phyloP scores from a whole-genome alignment of 2,113 vertebrate genomes.

The Nerophis ophidion region DNA sequence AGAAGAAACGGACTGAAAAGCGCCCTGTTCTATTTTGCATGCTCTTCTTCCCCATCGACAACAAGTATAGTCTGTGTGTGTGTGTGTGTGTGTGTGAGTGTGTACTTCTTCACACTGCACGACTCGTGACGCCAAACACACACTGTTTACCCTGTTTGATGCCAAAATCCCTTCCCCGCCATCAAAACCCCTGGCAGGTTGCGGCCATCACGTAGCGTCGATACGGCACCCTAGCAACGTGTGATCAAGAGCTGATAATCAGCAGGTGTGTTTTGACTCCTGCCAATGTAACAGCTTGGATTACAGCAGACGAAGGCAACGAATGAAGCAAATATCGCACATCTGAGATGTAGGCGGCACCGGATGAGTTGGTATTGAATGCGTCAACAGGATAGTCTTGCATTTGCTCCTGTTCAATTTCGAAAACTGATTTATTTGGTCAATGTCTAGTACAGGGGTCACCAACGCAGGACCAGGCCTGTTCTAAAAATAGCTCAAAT shows the following conservation, averaged over 20 bases:
- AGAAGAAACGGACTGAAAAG: too few relatives aligned
- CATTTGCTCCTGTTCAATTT: conserved; percentile 9
- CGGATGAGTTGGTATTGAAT: conserved; percentile 37
- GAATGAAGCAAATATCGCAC: conserved; percentile 45
- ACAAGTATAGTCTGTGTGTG: conserved; percentile 1
- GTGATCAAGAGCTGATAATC: conserved; percentile 26
- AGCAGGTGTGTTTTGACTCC: conserved; percentile 32
- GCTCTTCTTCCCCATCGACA: neutral
- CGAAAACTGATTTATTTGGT: neutral
- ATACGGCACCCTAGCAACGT: neutral
- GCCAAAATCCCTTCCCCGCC: neutral
- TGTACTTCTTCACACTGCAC: neutral
- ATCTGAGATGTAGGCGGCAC: conserved; percentile 51
- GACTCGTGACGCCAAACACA: neutral
- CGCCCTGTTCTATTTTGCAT: neutral
- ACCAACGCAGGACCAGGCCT: too few relatives aligned
- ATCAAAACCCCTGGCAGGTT: neutral
- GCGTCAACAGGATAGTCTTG: conserved; percentile 17
- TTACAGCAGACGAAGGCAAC: conserved; percentile 47
- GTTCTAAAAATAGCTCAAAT: too few relatives aligned
- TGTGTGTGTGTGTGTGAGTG: neutral
- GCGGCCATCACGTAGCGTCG: neutral
- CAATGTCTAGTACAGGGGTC: neutral
- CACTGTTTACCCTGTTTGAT: conserved; percentile 1
- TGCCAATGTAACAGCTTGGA: conserved; percentile 62